Percentiles rank a stretch among this genome's conserved stretches.
These are phyloP conservation scores for Drosophila kepulauana DNA, from an alignment of 1,140 invertebrate genomes.

Conservation along the genomic window DNA sequence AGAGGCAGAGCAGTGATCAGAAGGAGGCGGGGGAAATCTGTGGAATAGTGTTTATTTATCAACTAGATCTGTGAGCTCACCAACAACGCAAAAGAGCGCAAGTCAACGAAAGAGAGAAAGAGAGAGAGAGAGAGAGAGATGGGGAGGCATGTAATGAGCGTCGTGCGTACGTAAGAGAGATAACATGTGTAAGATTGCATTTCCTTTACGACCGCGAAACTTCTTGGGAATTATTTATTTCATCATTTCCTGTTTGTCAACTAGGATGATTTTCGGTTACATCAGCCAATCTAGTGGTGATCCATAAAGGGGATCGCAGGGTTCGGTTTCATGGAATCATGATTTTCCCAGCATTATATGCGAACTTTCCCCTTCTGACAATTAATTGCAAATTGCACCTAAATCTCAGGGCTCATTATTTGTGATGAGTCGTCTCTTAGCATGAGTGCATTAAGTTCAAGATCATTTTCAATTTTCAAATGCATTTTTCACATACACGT, in stretches of 20 bases:
- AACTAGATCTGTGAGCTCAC: conserved; percentile 32
- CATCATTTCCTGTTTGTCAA: conserved; percentile 8
- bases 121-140: background rate
- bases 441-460: too few relatives aligned
- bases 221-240: conserved; percentile 3
- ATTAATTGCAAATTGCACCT: too few relatives aligned
- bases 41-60: conserved; percentile 23
- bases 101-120: background rate
- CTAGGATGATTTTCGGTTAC: background rate
- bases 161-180: background rate
- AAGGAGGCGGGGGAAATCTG: conserved; percentile 8
- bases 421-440: too few relatives aligned
- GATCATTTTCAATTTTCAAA: too few relatives aligned
- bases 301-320: too few relatives aligned
- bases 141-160: too few relatives aligned
- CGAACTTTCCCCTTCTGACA: too few relatives aligned
- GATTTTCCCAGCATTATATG: too few relatives aligned
- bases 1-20: background rate
- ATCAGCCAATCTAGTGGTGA: too few relatives aligned
- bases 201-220: background rate
- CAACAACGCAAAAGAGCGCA: background rate
- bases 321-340: too few relatives aligned
- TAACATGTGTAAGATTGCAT: background rate
- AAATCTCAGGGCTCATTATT: too few relatives aligned
- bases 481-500: too few relatives aligned